A percentile compares a stretch with the other conserved stretches of the same genome.
phyloP scores from a whole-genome alignment of 37 sponge, comb jelly and placozoan genomes.

The Haliclona indistincta region DNA sequence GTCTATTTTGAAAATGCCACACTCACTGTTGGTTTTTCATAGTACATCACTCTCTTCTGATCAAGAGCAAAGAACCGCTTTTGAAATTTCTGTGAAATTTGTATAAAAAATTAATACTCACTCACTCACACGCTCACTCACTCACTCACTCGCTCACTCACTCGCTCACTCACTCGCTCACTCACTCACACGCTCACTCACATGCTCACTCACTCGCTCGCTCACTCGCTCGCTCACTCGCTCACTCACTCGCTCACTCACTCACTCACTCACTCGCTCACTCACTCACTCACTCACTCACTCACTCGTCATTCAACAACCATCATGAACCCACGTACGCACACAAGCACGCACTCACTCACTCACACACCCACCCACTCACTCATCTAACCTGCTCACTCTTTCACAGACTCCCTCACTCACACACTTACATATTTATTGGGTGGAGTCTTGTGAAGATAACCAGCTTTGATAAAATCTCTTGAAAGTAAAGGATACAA shows the following conservation, averaged over 20 bases:
- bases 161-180: too few species aligned
- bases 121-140: too few species aligned
- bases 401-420: too few species aligned
- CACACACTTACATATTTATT: slow-evolving; percentile 64
- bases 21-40: slow-evolving; percentile 70
- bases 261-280: too few species aligned
- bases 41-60: slow-evolving; percentile 68
- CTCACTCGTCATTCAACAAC: too few species aligned
- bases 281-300: slow-evolving; percentile 12
- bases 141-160: too few species aligned
- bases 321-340: slow-evolving; percentile 9
- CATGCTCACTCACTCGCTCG: too few species aligned
- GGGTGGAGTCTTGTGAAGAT: slow-evolving; percentile 73
- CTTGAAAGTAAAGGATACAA: slow-evolving; percentile 28
- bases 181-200: too few species aligned
- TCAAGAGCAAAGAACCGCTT: slow-evolving; percentile 73
- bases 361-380: too few species aligned
- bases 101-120: not conserved
- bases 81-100: slow-evolving; percentile 60
- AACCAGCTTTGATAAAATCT: slow-evolving; percentile 75
- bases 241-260: too few species aligned
- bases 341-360: slow-evolving; percentile 27
- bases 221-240: too few species aligned
- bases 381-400: too few species aligned
- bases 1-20: not conserved